A percentile compares a stretch with the other conserved stretches of the same genome.
phyloP scores from a whole-genome alignment of 2,797 vertebrate genomes.

The Phrynocephalus guinanensis region DNA sequence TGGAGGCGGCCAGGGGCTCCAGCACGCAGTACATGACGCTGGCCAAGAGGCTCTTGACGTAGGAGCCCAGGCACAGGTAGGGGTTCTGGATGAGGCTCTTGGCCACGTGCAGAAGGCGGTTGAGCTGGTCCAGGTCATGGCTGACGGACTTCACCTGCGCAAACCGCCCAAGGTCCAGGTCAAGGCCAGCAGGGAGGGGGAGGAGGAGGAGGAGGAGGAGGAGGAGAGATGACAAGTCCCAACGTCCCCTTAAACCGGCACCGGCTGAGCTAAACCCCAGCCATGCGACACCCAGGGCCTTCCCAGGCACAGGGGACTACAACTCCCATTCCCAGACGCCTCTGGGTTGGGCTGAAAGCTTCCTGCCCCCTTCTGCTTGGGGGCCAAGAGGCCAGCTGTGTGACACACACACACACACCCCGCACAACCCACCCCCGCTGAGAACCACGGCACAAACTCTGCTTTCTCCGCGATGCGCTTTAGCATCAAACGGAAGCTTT shows the following conservation, averaged over 20 bases:
- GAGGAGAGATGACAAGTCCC: no score
- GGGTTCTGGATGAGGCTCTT: constrained; percentile 92
- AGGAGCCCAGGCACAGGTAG: constrained; percentile 90
- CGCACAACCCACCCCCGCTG: no score
- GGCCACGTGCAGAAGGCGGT: constrained; percentile 90
- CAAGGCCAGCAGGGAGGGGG: no score
- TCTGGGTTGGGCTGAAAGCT: neutral
- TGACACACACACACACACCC: no score
- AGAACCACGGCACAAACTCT: no score
- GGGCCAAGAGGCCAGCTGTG: no score
- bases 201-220: no score
- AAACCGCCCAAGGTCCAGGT: neutral
- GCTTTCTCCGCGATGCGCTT: no score
- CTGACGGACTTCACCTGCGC: constrained; percentile 93
- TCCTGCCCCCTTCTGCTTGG: neutral
- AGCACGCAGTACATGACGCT: constrained; percentile 95
- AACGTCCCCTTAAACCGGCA: no score
- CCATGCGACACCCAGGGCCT: no score
- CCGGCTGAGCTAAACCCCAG: no score
- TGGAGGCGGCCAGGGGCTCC: constrained; percentile 93
- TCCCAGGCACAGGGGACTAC: neutral
- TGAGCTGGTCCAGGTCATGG: constrained; percentile 93
- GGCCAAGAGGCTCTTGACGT: constrained; percentile 89
- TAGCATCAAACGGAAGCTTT: no score
- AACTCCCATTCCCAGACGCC: neutral